These are phyloP conservation scores for Protodeltote pygarga DNA, from an alignment of 2,888 invertebrate species.

Conservation along the genomic window DNA sequence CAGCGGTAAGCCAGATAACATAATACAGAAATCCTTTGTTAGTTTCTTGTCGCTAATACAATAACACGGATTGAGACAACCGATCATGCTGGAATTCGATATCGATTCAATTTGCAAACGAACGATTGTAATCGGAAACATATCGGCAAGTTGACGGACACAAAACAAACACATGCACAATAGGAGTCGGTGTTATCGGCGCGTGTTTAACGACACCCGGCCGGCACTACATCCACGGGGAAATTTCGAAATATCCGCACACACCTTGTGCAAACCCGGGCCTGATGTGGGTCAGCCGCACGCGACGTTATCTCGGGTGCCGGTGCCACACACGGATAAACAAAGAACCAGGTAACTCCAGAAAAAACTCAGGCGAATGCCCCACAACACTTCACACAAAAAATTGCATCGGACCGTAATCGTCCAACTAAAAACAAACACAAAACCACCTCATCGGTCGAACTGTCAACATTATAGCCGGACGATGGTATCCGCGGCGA, in stretches of 20 bases:
- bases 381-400: conserved; percentile 46
- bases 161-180: conserved; percentile 57
- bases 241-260: conserved; percentile 65
- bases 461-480: conserved; percentile 50
- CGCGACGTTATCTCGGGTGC: conserved; percentile 55
- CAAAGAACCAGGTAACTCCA: conserved; percentile 39
- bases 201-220: conserved; percentile 50
- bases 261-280: conserved; percentile 53
- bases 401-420: conserved; percentile 48
- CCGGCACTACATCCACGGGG: conserved; percentile 49
- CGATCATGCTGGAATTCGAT: conserved; percentile 50
- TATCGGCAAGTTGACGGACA: conserved; percentile 49
- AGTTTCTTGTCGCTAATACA: conserved; percentile 48
- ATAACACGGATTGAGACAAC: conserved; percentile 47
- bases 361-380: conserved; percentile 52
- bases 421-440: conserved; percentile 69
- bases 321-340: conserved; percentile 52
- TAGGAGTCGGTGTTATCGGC: conserved; percentile 55
- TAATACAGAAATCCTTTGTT: conserved; percentile 67
- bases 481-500: conserved; percentile 60
- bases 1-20: conserved; percentile 60
- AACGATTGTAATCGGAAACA: conserved; percentile 60
- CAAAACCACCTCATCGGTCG: conserved; percentile 72
- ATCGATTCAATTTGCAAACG: conserved; percentile 57
- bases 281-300: conserved; percentile 68